Base-by-base conservation (phyloP, 2,797 vertebrate genomes). In the Salmo trutta region DNA sequence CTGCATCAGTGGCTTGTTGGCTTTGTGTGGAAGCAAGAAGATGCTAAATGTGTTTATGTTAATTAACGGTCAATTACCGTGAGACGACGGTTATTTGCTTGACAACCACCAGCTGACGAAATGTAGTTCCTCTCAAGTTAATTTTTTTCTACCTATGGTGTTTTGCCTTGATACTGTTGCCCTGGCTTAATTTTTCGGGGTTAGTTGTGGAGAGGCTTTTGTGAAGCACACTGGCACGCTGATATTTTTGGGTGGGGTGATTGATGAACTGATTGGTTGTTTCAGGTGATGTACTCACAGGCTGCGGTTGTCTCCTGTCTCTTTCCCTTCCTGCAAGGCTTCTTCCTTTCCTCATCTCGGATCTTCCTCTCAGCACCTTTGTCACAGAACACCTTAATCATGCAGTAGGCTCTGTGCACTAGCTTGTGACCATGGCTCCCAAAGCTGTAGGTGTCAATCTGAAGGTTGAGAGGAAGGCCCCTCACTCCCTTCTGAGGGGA, bases 401-500 rank as follows among this genome's bases (percentile, higher is more conserved):
- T 95, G 88, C 95, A 95, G 87, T 90, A 93, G 41, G 95, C 95
- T 74, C 95, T 91, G 79, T 96, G 95, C 36, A 94, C 91, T 0
- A 94, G 95, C 73, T 31, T 47, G 79, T 95, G 95, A 86, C 95
- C 95, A n/a, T 94, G 93, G 87, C 93, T 93, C 79, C 92, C 95
- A 70, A 94, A 95, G 84, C 93, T 95, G 79, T 96, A 96, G 41
- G 94, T 96, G 79, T 96, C 94, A 0, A 95, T 95, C 71, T 96
- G 95, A 78, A 96, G 91, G 84, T 94, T 95, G 51, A 96, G 88
- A 0, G 94, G 93, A 71, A 95, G 83, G 3, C 94, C 95, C 86
- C 95, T 95, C 52, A 96, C 94, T 12, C 95, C 95, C 52, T 95
- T 96, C 89, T 95, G 95, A n/a, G 94, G 95, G n/a, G 94, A 96